Base-by-base conservation (phyloP, 1,140 invertebrate species). In the Venturia canescens region DNA sequence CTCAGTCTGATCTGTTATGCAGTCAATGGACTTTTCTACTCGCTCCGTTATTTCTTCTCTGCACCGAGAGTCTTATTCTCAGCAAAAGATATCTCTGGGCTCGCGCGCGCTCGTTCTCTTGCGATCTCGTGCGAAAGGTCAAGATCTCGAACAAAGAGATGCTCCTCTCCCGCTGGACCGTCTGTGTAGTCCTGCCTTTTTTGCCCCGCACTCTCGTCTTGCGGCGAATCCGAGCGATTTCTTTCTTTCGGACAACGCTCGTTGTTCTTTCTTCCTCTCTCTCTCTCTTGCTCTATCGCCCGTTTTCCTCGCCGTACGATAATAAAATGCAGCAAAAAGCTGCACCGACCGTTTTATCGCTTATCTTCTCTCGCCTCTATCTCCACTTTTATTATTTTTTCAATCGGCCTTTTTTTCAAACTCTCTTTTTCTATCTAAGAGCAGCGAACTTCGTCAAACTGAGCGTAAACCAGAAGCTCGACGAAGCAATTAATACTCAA, bases 121-220 rank as follows among this genome's bases (percentile, higher is more conserved):
- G 79, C 67, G 80, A 78, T 83, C 82, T 80, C 60, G 79, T 80
- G 79, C 76, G 71, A 83, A 83, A 81, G 82, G 82, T 83, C 82
- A 81, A 83, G 82, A 83, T 81, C 82, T 80, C 79, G 82, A 83
- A 83, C 82, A 83, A 83, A 83, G 82, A 74, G 66, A 77, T 63
- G 69, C 71, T 66, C 60, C 57, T 34, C 57, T 31, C 50, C 60
- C 27, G 71, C 15, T 80, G 60, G 60, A 66, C 23, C 60, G 60
- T 66, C 60, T 66, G 3, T 66, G 21, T 66, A 57, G 23, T 53
- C 16, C n/a, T n/a, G n/a, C n/a, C 38, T 26, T 50, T 21, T 44
- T 79, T 21, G 11, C 11, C 38, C 38, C 38, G 2, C 13, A 44
- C 38, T 70, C 63, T 66, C 67, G 26, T 48, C 29, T 23, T 31